phyloP scores from a whole-genome alignment of 2,113 vertebrate species.

The Vulpes lagopus region DNA sequence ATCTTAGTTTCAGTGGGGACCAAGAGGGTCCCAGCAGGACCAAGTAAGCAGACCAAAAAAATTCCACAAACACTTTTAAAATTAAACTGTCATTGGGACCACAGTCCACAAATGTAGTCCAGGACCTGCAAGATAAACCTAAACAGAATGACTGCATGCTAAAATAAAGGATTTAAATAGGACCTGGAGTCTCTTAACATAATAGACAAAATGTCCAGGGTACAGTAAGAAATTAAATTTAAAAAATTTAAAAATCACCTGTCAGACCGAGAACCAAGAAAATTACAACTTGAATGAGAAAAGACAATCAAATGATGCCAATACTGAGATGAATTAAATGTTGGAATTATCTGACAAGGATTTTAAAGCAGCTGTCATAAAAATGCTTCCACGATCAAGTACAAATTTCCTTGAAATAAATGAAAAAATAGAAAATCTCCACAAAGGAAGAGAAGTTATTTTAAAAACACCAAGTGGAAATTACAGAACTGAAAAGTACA shows the following conservation, averaged over 20 bases:
- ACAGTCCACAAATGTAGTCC: neutral
- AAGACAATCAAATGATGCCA: neutral
- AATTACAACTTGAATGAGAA: conserved; percentile 9
- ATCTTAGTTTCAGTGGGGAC: neutral
- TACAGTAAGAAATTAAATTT: neutral
- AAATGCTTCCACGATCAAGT: neutral
- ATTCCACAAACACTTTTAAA: neutral
- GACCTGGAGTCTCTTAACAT: neutral
- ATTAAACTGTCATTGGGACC: neutral
- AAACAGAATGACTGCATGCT: neutral
- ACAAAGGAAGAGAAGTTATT: conserved; percentile 5
- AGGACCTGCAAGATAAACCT: neutral
- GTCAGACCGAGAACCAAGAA: neutral
- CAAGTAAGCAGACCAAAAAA: conserved; percentile 8
- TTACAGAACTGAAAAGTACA: neutral
- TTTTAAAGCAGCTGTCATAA: conserved; percentile 21
- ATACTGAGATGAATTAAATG: neutral
- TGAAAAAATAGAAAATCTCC: neutral
- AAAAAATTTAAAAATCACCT: neutral
- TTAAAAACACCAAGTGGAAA: neutral
- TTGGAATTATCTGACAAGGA: neutral
- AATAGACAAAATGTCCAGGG: neutral
- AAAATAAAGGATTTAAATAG: neutral
- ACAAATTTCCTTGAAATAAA: neutral
- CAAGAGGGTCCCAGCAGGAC: neutral